A percentile compares a stretch with the other conserved stretches of the same genome.
These are phyloP conservation scores for Drosophila ananassae DNA, from an alignment of 1,140 invertebrate species.

Conservation along the genomic window DNA sequence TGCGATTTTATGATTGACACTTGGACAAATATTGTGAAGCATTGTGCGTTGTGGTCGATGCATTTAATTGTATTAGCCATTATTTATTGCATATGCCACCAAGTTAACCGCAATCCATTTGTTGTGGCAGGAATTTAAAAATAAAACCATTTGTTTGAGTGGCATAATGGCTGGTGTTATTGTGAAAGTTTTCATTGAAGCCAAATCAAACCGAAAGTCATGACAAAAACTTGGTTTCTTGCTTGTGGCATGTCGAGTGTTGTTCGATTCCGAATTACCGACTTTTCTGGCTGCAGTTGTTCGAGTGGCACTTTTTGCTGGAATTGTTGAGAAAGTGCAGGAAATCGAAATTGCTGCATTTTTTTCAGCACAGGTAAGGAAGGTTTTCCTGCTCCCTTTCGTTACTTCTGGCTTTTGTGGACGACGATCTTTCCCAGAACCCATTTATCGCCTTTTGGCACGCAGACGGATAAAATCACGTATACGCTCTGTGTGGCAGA, in stretches of 20 bases:
- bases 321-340: constrained; percentile 15
- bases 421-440: constrained; percentile 27
- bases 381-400: constrained; percentile 13
- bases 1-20: constrained; percentile 28
- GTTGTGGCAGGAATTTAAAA: constrained; percentile 6
- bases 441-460: constrained; percentile 62
- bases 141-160: constrained; percentile 12
- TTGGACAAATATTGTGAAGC: constrained; percentile 29
- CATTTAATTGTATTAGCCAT: constrained; percentile 27
- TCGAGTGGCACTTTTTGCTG: constrained; percentile 10
- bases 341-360: constrained; percentile 14
- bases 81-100: constrained; percentile 27
- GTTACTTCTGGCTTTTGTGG: constrained; percentile 5
- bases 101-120: constrained; percentile 12
- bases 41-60: constrained; percentile 25
- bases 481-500: constrained; percentile 69
- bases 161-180: constrained; percentile 6
- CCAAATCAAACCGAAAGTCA: constrained; percentile 19
- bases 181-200: constrained; percentile 6
- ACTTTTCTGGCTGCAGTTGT: constrained; percentile 15
- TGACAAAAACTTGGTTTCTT: constrained; percentile 19
- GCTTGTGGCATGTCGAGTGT: constrained; percentile 28
- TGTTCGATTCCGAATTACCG: constrained; percentile 24
- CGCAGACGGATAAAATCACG: constrained; percentile 72
- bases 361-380: constrained; percentile 2